Evolutionary conservation across 1,140 invertebrate genomes (phyloP).

Genomic region (Papilio machaon): DNA sequence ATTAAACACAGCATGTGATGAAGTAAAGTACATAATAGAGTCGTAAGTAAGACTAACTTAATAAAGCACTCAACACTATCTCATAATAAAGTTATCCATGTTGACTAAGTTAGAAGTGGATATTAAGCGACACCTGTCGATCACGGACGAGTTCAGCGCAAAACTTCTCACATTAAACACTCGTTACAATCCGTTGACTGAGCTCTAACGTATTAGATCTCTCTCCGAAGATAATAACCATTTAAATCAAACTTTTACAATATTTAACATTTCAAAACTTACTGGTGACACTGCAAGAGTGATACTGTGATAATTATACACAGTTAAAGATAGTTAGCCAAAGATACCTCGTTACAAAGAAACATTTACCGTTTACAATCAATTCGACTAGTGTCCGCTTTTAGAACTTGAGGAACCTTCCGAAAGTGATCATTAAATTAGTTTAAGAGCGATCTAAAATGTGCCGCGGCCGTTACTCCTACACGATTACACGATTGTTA

Average conservation of each 20-base stretch:
- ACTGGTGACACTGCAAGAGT: background rate
- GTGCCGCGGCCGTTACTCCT: background rate
- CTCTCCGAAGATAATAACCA: background rate
- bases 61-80: conserved; percentile 11
- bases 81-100: background rate
- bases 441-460: background rate
- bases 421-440: background rate
- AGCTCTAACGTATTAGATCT: background rate
- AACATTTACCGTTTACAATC: background rate
- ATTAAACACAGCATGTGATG: background rate
- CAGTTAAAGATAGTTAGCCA: too few species aligned
- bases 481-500: background rate
- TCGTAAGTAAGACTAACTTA: background rate
- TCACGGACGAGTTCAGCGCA: background rate
- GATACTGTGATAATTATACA: background rate
- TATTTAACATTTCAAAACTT: background rate
- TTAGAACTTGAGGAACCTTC: background rate
- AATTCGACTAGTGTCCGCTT: background rate
- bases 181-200: background rate
- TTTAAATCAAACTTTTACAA: background rate
- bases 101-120: background rate
- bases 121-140: conserved; percentile 18
- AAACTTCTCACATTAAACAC: background rate
- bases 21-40: background rate
- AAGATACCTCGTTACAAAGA: background rate